Evolutionary conservation across 1,140 invertebrate species (phyloP), one percentile per base, ranked within the genome.

Genomic region (Achatina immaculata): DNA sequence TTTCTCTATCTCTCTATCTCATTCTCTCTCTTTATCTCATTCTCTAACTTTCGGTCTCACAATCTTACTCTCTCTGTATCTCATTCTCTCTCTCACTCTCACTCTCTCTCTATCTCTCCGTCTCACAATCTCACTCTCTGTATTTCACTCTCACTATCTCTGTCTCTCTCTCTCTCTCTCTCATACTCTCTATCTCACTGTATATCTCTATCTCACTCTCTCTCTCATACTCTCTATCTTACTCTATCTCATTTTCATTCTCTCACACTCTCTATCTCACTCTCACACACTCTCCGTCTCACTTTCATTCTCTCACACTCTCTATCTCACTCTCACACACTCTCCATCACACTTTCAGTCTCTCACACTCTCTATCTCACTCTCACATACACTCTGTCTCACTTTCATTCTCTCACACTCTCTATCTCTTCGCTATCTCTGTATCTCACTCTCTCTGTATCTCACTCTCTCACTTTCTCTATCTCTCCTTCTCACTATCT

Each of bases 71-170:
- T 48, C 45, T 48, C 45, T 48, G 7, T 48, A 7, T 48, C 45
- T 48, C 45, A 11, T 19, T 48, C 45, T 48, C 45, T 48, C 45
- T 48, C 45, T 48, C 45, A 11, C 45, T 48, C 45, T 48, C 45
- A 11, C 45, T 48, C 45, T 48, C 45, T 48, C 45, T 72, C 69
- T 72, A 31, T 72, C 69, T 72, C 69, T 72, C 69, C 42, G 31
- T 72, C 69, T 72, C 69, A 38, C 69, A 38, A 31, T 72, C 69
- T 72, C 69, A 38, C n/a, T n/a, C n/a, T n/a, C n/a, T n/a, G n/a
- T n/a, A n/a, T 58, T 34, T 19, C 75, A 24, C 55, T 77, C 75
- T 77, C 75, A 9, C 75, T 77, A 45, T 77, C 75, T 77, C 55
- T 77, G 45, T 48, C 45, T 48, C 45, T 48, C 45, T 48, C 45